Percentiles rank a stretch among this genome's conserved stretches.
Conservation (phyloP, 2,797 vertebrate genomes). For the Gymnothorax javanicus region DNA sequence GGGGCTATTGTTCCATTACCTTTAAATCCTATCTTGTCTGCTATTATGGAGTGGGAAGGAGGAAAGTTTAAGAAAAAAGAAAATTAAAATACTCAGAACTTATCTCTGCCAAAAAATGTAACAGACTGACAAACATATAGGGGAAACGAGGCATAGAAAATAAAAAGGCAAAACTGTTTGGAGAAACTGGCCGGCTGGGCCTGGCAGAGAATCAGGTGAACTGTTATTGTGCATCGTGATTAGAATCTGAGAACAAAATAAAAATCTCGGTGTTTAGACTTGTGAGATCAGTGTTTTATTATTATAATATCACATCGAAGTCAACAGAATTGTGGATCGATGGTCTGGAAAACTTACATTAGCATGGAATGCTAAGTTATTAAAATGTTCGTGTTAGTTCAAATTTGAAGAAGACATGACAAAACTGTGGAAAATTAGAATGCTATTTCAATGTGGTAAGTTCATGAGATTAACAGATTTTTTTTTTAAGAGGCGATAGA, state of each 20-base stretch:
- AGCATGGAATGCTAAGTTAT: not conserved
- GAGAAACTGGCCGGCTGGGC: not conserved
- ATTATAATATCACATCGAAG: not conserved
- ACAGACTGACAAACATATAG: slow-evolving; percentile 68
- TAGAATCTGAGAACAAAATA: not conserved
- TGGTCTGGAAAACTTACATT: not conserved
- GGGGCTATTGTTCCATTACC: slow-evolving; percentile 95
- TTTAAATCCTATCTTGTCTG: slow-evolving; percentile 99
- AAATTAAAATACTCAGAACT: slow-evolving; percentile 83
- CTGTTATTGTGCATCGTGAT: slow-evolving; percentile 15
- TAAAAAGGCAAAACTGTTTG: slow-evolving; percentile 41
- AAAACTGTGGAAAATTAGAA: not conserved
- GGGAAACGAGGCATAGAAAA: slow-evolving; percentile 44
- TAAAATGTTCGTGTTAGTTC: not conserved
- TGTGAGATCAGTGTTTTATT: not conserved
- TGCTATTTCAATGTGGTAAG: not conserved
- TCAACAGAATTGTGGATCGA: not conserved
- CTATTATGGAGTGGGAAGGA: slow-evolving; percentile 89
- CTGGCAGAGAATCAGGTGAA: slow-evolving; percentile 20
- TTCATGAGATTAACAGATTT: not conserved
- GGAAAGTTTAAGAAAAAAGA: slow-evolving; percentile 94
- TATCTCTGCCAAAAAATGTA: slow-evolving; percentile 64
- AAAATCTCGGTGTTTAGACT: not conserved
- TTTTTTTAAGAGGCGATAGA: not conserved
- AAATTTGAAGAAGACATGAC: not conserved